Evolutionary conservation across 2,113 vertebrate species (phyloP).

Genomic region (Osmerus eperlanus): DNA sequence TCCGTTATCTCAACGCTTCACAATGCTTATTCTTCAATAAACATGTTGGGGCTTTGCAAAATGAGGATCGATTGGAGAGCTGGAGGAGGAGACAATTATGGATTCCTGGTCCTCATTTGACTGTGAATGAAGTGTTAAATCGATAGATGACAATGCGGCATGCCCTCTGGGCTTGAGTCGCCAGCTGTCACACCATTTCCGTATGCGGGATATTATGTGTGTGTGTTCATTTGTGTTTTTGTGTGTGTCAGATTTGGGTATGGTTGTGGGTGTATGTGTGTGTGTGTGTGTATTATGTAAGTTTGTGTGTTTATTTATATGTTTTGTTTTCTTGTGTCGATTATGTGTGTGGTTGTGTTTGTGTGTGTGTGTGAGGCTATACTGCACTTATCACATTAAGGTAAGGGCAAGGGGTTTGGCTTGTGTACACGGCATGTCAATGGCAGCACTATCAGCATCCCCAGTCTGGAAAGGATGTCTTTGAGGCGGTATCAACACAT

Average conservation of each 20-base stretch:
- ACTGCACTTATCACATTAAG: background rate
- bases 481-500: background rate
- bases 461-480: too few species aligned
- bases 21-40: constrained; percentile 9
- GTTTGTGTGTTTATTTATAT: background rate
- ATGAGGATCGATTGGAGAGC: background rate
- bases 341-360: background rate
- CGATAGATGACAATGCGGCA: background rate
- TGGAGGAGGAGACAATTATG: background rate
- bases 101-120: background rate
- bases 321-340: too few species aligned
- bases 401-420: background rate
- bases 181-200: background rate
- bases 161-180: background rate
- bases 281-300: background rate
- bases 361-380: background rate
- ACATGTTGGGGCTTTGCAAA: background rate
- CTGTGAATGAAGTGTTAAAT: constrained; percentile 6
- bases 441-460: background rate
- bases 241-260: too few species aligned
- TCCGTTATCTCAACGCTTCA: background rate
- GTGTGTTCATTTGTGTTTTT: too few species aligned
- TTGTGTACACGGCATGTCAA: background rate
- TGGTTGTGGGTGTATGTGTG: too few species aligned
- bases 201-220: too few species aligned